phyloP scores from a whole-genome alignment of 2,113 vertebrate genomes.

The Myrmecophaga tridactyla region DNA sequence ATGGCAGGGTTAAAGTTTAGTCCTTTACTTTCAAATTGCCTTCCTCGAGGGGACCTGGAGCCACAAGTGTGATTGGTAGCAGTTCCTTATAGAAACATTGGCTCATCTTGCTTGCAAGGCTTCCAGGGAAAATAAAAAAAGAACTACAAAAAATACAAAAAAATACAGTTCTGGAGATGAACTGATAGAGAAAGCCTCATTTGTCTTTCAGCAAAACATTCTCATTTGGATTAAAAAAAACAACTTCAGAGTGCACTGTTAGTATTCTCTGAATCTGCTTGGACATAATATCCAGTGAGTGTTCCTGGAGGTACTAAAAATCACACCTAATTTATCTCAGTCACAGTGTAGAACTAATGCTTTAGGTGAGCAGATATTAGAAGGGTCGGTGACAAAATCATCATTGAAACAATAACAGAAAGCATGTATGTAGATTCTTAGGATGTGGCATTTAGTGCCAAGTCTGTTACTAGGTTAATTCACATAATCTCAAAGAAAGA shows the following conservation, averaged over 20 bases:
- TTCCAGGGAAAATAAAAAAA: neutral
- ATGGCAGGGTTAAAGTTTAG: slow-evolving; percentile 39
- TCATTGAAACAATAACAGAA: neutral
- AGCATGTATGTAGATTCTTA: neutral
- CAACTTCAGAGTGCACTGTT: neutral
- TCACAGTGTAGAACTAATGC: neutral
- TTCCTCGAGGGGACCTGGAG: neutral
- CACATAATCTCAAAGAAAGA: neutral
- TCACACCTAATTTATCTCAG: neutral
- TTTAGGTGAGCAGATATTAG: neutral
- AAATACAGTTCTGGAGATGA: neutral
- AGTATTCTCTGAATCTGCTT: neutral
- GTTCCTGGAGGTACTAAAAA: neutral
- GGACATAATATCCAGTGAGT: neutral
- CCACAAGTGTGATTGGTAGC: neutral
- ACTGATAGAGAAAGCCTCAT: neutral
- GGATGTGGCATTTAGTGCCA: neutral
- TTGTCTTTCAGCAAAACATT: neutral
- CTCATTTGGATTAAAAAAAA: neutral
- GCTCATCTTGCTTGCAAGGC: neutral
- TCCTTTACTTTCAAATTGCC: slow-evolving; percentile 35
- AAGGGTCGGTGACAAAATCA: neutral
- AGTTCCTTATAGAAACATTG: neutral
- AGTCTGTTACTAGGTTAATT: neutral
- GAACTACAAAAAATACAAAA: neutral